phyloP scores from a whole-genome alignment of 2,888 invertebrate genomes.

The Apodemia mormo region DNA sequence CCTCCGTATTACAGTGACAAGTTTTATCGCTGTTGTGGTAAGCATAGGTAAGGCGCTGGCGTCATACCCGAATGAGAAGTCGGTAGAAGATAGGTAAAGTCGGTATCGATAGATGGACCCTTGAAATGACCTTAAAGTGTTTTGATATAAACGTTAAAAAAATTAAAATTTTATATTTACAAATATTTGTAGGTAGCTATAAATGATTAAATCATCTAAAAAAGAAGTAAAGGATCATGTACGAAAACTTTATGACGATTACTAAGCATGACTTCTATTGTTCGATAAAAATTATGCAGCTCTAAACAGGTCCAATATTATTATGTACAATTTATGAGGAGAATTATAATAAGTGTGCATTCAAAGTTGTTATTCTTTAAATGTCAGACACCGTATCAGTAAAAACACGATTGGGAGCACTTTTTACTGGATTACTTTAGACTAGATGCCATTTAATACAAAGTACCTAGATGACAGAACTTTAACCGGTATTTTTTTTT shows the following conservation, averaged over 20 bases:
- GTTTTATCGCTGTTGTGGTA: too few species aligned
- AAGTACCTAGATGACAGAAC: neutral
- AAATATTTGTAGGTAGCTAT: neutral
- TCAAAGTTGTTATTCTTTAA: neutral
- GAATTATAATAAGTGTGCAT: neutral
- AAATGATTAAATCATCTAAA: neutral
- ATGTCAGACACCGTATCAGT: neutral
- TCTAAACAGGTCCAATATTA: neutral
- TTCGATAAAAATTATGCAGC: conserved; percentile 2
- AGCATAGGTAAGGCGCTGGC: too few species aligned
- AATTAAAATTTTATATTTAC: neutral
- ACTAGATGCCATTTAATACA: neutral
- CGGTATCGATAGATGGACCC: too few species aligned
- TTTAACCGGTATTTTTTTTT: too few species aligned
- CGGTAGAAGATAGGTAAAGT: too few species aligned
- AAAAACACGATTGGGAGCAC: neutral
- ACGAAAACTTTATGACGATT: neutral
- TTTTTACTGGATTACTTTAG: neutral
- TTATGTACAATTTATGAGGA: neutral
- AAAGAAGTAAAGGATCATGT: neutral
- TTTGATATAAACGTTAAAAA: too few species aligned
- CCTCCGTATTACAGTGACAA: too few species aligned
- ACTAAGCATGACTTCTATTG: neutral
- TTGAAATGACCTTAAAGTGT: too few species aligned
- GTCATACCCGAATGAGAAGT: too few species aligned